phyloP scores from a whole-genome alignment of 2,888 invertebrate genomes.

The Amiota minor region DNA sequence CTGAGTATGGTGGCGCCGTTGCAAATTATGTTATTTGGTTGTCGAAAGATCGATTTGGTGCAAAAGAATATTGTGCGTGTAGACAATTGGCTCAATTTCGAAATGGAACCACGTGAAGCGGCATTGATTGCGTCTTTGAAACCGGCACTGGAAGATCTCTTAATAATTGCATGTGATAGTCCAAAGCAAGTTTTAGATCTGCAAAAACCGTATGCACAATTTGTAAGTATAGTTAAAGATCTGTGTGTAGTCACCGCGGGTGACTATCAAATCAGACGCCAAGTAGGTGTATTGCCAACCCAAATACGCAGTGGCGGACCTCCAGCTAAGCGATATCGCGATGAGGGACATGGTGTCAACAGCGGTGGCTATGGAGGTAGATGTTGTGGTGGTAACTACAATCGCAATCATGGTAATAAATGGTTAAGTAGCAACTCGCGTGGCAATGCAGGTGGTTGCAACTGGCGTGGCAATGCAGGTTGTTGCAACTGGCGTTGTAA shows the following conservation, averaged over 20 bases:
- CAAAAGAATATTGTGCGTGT: slow-evolving; percentile 82
- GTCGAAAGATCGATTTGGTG: slow-evolving; percentile 78
- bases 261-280: slow-evolving; percentile 79
- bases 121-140: slow-evolving; percentile 88
- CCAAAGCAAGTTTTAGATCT: slow-evolving; percentile 83
- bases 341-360: slow-evolving; percentile 47
- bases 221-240: slow-evolving; percentile 81
- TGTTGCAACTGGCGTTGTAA: slow-evolving; percentile 50
- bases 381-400: slow-evolving; percentile 44
- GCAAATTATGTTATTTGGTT: slow-evolving; percentile 92
- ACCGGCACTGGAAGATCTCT: slow-evolving; percentile 89
- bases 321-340: slow-evolving; percentile 52
- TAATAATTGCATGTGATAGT: slow-evolving; percentile 84
- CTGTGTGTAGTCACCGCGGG: slow-evolving; percentile 87
- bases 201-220: slow-evolving; percentile 71
- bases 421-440: too few species aligned
- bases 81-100: slow-evolving; percentile 95
- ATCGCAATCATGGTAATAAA: background rate
- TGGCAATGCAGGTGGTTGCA: too few species aligned
- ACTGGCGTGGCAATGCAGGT: slow-evolving; percentile 29
- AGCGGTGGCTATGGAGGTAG: slow-evolving; percentile 50
- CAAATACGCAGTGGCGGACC: slow-evolving; percentile 61
- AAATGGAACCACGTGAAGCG: slow-evolving; percentile 86
- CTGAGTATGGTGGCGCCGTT: slow-evolving; percentile 96
- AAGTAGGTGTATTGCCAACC: slow-evolving; percentile 69